Evolutionary conservation across 2,797 vertebrate genomes (phyloP), one percentile per base, ranked within the genome.

Genomic region (Cynopterus sphinx): DNA sequence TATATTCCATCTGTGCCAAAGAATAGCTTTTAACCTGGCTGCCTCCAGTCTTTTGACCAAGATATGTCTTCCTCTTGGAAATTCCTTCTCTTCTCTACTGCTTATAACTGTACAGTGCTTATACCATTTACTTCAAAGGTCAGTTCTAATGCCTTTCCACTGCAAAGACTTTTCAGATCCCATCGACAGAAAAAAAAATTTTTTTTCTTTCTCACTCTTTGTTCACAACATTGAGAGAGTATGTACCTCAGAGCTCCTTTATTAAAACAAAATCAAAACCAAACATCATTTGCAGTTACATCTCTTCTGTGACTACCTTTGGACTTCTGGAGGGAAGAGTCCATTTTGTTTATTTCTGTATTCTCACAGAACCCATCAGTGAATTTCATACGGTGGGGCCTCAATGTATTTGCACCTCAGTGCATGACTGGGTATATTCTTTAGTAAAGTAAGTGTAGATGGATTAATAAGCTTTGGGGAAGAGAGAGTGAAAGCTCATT

Each of bases 401-500:
- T 95, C 31, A 8, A 2, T 84, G 16, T 75, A 68, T 93, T 92
- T 94, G 55, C 9, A 55, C 22, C 63, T 94, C 75, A 55, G 70
- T 87, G 75, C 55, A 71, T 73, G 92, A 61, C 41, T 67, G 57
- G 55, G 67, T 77, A 75, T 8, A 15, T 70, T 94, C 77, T 95
- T 90, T 49, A 63, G 53, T 57, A 71, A 90, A 85, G 43, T 51
- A 55, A 91, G 8, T 83, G 17, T n/a, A 91, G 21, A 74, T 90
- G 36, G 43, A 28, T 96, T 94, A 92, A 96, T 65, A 87, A 73
- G 43, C 68, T 91, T 91, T 85, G 3, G 46, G 28, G 36, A 43
- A 75, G 63, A 96, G 67, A 9, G 19, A 94, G 68, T n/a, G 3
- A 13, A 91, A 87, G 73, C 19, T 92, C 78, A 79, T 86, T 97